Conservation (phyloP, 1,140 invertebrate species). For the Campodea augens region DNA sequence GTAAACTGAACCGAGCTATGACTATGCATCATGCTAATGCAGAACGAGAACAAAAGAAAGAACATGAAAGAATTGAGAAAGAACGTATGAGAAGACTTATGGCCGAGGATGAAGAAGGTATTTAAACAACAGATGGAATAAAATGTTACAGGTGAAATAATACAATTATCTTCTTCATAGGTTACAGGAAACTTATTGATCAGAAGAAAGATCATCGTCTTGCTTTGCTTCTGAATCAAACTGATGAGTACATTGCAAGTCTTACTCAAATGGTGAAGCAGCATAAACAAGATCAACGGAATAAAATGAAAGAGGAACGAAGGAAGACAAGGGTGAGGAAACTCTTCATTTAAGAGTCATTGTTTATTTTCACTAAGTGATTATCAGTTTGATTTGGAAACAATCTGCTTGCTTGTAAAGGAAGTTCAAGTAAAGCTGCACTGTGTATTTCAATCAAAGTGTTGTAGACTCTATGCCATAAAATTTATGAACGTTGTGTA, state of each 20-base stretch:
- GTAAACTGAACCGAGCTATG: slow-evolving; percentile 40
- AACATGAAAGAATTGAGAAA: slow-evolving; percentile 46
- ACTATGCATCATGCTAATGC: slow-evolving; percentile 44
- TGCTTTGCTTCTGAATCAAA: slow-evolving; percentile 43
- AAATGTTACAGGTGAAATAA: neutral
- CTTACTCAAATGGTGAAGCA: slow-evolving; percentile 37
- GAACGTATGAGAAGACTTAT: slow-evolving; percentile 45
- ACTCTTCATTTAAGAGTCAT: slow-evolving; percentile 7
- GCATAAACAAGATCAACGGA: slow-evolving; percentile 27
- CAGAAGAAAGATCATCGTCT: slow-evolving; percentile 52
- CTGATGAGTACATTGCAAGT: slow-evolving; percentile 47
- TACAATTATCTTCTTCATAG: slow-evolving; percentile 12
- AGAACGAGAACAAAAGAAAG: slow-evolving; percentile 48
- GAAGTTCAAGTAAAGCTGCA: too few species aligned
- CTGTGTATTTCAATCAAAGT: too few species aligned
- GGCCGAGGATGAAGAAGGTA: slow-evolving; percentile 30
- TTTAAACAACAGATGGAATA: neutral
- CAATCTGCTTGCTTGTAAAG: too few species aligned
- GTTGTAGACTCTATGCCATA: too few species aligned
- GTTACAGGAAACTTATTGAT: slow-evolving; percentile 45
- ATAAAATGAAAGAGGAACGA: slow-evolving; percentile 19
- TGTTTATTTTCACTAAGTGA: too few species aligned
- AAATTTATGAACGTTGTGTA: too few species aligned
- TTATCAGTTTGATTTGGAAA: too few species aligned
- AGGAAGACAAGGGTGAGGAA: slow-evolving; percentile 20